A percentile compares a stretch with the other conserved stretches of the same genome.
Evolutionary conservation across 92 coral and sea anemone species (phyloP).

Genomic region (Nematostella vectensis): DNA sequence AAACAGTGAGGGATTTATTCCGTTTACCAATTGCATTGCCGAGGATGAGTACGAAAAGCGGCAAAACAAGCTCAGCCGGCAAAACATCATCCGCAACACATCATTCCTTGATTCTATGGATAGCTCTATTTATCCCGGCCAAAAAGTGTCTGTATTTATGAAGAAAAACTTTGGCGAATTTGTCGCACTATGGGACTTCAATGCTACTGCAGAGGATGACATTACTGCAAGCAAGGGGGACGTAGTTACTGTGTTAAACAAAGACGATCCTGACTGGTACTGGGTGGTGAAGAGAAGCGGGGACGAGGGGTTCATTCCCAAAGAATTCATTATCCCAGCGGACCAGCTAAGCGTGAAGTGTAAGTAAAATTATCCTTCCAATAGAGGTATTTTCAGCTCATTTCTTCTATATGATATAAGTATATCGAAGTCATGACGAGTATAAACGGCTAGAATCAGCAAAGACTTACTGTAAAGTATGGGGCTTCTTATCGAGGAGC

Average conservation of each 20-base stretch:
- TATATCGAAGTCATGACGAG: too few species aligned
- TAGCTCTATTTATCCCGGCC: constrained; percentile 3
- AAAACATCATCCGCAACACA: constrained; percentile 36
- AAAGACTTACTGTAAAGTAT: too few species aligned
- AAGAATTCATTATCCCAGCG: constrained; percentile 53
- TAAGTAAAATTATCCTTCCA: not conserved
- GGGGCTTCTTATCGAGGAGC: too few species aligned
- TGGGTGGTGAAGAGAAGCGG: constrained; percentile 68
- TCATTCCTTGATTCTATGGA: constrained; percentile 46
- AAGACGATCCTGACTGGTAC: constrained; percentile 89
- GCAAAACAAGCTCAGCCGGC: constrained; percentile 30
- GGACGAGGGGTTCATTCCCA: constrained; percentile 84
- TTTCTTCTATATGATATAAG: too few species aligned
- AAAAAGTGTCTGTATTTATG: constrained; percentile 40
- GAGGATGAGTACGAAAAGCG: constrained; percentile 71
- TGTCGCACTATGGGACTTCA: constrained; percentile 68
- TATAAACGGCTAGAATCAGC: too few species aligned
- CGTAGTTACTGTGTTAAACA: constrained; percentile 64
- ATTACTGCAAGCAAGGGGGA: constrained; percentile 72
- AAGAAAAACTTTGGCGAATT: constrained; percentile 76
- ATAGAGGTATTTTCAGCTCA: too few species aligned
- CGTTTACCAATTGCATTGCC: constrained; percentile 78
- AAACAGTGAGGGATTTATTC: constrained; percentile 86
- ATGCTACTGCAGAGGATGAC: constrained; percentile 85
- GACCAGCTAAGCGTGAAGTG: constrained; percentile 13